Evolutionary conservation across 1,140 invertebrate species (phyloP).

Genomic region (Charaxes varanes): DNA sequence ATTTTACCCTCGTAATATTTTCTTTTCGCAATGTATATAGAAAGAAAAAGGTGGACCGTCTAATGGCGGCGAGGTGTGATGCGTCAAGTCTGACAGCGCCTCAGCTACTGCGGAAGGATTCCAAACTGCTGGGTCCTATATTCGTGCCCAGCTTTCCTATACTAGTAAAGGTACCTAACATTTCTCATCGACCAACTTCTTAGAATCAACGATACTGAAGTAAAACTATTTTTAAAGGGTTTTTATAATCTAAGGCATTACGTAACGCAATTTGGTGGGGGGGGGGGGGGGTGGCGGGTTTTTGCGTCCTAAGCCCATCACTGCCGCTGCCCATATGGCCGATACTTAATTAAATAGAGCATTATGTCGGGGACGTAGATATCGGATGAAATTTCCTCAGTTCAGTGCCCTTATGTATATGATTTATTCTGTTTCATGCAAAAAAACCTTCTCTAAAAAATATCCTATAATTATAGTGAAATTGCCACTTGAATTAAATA

Average conservation of each 20-base stretch:
- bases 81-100: conserved; percentile 49
- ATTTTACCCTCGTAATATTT: no score
- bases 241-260: no score
- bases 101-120: conserved; percentile 68
- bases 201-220: no score
- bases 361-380: conserved; percentile 15
- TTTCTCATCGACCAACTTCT: no score
- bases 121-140: conserved; percentile 59
- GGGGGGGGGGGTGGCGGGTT: no score
- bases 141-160: conserved; percentile 69
- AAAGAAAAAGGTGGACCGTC: conserved; percentile 34
- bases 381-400: conserved; percentile 36
- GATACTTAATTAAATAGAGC: conserved; percentile 14
- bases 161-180: conserved; percentile 57
- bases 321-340: conserved; percentile 20
- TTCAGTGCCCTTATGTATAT: conserved; percentile 11
- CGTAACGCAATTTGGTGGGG: no score
- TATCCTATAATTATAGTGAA: no score
- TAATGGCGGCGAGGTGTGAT: conserved; percentile 58
- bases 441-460: no score
- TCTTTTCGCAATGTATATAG: conserved; percentile 28
- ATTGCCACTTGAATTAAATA: no score
- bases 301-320: no score
- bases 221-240: no score
- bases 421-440: no score